These are phyloP conservation scores for Spea multiplicata DNA, from an alignment of 2,113 vertebrate species.

Conservation along the genomic window DNA sequence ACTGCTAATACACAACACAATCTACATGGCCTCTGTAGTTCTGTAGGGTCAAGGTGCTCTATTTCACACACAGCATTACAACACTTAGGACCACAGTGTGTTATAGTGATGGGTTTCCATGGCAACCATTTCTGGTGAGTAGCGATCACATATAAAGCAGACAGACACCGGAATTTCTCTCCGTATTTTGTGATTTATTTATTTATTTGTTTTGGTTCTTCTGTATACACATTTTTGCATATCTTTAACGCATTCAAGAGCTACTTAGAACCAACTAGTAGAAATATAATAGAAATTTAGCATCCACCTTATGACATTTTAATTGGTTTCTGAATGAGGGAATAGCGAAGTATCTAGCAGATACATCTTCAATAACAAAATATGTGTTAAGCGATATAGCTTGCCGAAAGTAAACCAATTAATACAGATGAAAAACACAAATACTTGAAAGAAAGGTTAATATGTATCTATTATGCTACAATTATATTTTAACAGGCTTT, in stretches of 20 bases:
- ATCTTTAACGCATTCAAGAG: not conserved
- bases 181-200: conserved; percentile 13
- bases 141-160: conserved; percentile 38
- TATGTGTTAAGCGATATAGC: too few species aligned
- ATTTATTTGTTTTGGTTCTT: conserved; percentile 2
- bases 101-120: conserved; percentile 43
- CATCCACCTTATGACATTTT: too few species aligned
- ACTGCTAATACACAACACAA: not conserved
- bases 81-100: conserved; percentile 40
- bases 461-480: too few species aligned
- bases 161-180: conserved; percentile 19
- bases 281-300: not conserved
- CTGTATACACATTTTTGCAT: conserved; percentile 4
- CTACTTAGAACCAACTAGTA: not conserved
- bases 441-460: too few species aligned
- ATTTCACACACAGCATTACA: conserved; percentile 13
- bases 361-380: too few species aligned
- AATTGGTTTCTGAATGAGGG: too few species aligned
- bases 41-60: conserved; percentile 37
- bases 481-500: too few species aligned
- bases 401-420: too few species aligned
- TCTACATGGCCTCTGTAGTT: not conserved
- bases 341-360: too few species aligned
- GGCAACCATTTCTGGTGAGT: conserved; percentile 32
- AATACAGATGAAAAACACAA: too few species aligned